A percentile compares a stretch with the other conserved stretches of the same genome.
Evolutionary conservation across 2,797 vertebrate genomes (phyloP).

Genomic region (Coranthus polyacanthus): DNA sequence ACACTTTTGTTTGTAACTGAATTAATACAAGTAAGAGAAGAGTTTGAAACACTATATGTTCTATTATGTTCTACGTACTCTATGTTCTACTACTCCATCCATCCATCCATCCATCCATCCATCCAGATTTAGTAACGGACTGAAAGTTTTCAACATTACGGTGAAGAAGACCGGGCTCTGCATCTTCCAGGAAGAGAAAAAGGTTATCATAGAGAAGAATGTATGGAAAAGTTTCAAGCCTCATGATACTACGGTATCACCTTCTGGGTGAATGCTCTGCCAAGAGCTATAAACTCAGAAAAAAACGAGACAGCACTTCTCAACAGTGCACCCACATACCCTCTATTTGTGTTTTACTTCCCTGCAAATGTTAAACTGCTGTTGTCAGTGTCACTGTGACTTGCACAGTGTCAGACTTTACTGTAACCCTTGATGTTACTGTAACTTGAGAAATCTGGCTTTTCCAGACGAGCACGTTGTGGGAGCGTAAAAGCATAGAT

Average conservation of each 20-base stretch:
- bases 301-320: neutral
- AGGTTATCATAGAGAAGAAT: slow-evolving; percentile 4
- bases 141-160: slow-evolving; percentile 9
- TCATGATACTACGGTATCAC: neutral
- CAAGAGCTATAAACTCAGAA: slow-evolving; percentile 1
- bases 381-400: neutral
- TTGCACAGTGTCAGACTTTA: neutral
- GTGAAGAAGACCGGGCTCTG: slow-evolving; percentile 12
- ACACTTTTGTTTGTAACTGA: no score
- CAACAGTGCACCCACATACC: neutral
- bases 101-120: no score
- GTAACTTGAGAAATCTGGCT: neutral
- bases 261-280: neutral
- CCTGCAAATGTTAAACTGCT: neutral
- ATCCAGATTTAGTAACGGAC: no score
- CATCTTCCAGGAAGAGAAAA: neutral
- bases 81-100: no score
- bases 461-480: neutral
- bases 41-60: no score
- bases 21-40: no score
- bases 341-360: neutral
- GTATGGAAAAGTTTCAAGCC: neutral
- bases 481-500: no score
- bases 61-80: no score
- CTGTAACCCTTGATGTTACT: neutral